Conservation (phyloP, 2,888 invertebrate genomes). For the Trypoxylon attenuatum region DNA sequence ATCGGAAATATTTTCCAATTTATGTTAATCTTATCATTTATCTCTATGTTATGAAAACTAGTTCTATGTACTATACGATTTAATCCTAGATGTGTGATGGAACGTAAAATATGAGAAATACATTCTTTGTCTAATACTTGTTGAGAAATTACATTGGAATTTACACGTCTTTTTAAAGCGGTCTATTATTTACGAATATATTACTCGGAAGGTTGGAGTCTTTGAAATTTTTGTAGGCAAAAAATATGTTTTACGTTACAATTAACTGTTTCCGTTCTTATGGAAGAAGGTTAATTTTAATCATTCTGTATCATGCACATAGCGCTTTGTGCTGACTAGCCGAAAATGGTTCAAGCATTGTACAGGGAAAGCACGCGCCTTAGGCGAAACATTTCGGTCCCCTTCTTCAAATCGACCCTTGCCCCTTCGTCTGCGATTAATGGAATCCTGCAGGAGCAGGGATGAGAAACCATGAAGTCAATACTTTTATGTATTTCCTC, state of each 20-base stretch:
- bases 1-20: neutral
- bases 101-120: too few species aligned
- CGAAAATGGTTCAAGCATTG: conserved; percentile 16
- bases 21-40: neutral
- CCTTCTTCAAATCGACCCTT: conserved; percentile 9
- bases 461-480: conserved; percentile 7
- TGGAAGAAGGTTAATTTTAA: neutral
- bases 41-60: too few species aligned
- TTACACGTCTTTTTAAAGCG: too few species aligned
- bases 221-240: neutral
- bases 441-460: conserved; percentile 14
- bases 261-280: neutral
- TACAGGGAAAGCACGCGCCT: conserved; percentile 17
- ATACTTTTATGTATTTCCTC: too few species aligned
- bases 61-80: neutral
- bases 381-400: conserved; percentile 11
- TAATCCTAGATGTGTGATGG: neutral
- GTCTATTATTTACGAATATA: too few species aligned
- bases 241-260: neutral
- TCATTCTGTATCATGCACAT: neutral
- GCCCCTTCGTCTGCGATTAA: conserved; percentile 11
- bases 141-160: too few species aligned
- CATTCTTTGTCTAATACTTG: too few species aligned
- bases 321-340: neutral
- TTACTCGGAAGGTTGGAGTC: neutral